Evolutionary conservation across 2,888 invertebrate genomes (phyloP).

Genomic region (Cryptocheilus praepositus): DNA sequence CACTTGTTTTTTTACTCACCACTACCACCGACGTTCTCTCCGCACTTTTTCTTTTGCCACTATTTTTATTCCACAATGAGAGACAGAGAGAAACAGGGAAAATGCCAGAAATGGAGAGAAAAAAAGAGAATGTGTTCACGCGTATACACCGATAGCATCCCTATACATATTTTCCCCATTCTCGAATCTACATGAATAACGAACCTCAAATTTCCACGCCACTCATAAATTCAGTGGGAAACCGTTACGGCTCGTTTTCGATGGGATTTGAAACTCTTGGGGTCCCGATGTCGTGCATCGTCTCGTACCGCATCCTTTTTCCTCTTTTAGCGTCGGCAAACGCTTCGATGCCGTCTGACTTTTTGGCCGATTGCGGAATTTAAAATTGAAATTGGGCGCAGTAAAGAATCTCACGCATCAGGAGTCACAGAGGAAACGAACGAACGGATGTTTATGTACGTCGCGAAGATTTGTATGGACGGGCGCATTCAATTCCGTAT

Average conservation of each 20-base stretch:
- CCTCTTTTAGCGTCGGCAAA: not conserved
- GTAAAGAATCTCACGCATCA: conserved; percentile 11
- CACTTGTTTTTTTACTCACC: conserved; percentile 1
- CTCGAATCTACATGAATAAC: conserved; percentile 39
- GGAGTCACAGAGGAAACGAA: too few relatives aligned
- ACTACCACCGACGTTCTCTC: too few relatives aligned
- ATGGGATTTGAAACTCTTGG: conserved; percentile 22
- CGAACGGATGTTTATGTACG: too few relatives aligned
- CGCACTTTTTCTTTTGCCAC: conserved; percentile 12
- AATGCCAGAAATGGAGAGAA: not conserved
- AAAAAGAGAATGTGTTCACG: not conserved
- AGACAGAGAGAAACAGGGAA: not conserved
- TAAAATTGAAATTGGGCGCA: conserved; percentile 31
- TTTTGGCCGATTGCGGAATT: conserved; percentile 22
- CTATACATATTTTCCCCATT: conserved; percentile 28
- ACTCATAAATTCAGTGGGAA: conserved; percentile 31
- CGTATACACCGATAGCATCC: not conserved
- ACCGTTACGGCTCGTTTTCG: conserved; percentile 33
- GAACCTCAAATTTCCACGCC: conserved; percentile 38
- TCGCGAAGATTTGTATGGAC: too few relatives aligned
- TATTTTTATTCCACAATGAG: conserved; percentile 17
- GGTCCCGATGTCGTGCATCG: conserved; percentile 17
- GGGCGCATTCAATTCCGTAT: too few relatives aligned
- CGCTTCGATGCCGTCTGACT: not conserved
- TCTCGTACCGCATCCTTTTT: conserved; percentile 12